Conservation (phyloP, 2,797 vertebrate genomes). For the Glossophaga mutica region DNA sequence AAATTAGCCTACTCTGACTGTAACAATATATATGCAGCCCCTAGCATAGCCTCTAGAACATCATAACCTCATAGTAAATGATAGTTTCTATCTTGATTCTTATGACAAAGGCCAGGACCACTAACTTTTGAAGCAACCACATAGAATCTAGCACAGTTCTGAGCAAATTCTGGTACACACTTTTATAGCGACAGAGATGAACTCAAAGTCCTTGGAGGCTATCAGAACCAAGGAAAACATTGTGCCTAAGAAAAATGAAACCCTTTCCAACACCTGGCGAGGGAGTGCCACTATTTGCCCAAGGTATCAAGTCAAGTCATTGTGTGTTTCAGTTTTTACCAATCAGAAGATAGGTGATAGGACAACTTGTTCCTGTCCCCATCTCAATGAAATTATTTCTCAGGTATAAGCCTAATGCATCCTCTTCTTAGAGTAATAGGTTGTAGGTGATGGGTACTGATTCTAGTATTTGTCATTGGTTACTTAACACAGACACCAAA, state of each 20-base stretch:
- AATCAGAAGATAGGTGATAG: not conserved
- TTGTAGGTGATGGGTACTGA: not conserved
- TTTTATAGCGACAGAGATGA: not conserved
- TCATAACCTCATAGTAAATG: not conserved
- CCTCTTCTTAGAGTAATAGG: not conserved
- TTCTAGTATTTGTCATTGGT: not conserved
- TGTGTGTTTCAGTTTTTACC: not conserved
- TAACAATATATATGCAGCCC: not conserved
- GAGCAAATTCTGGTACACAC: not conserved
- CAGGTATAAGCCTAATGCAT: not conserved
- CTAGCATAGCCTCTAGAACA: not conserved
- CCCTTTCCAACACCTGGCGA: not conserved
- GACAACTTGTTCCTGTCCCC: not conserved
- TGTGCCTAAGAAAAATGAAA: not conserved
- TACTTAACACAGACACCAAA: not conserved
- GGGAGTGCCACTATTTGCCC: not conserved
- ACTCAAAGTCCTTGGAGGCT: not conserved
- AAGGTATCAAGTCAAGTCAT: not conserved
- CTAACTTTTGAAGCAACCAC: not conserved
- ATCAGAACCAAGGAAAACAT: not conserved
- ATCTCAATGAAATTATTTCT: not conserved
- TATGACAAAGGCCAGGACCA: not conserved
- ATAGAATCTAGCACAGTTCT: not conserved
- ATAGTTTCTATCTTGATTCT: not conserved
- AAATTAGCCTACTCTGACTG: not conserved